A percentile compares a stretch with the other conserved stretches of the same genome.
Conservation (phyloP, 2,797 vertebrate species). For the Rhinogobio ventralis region DNA sequence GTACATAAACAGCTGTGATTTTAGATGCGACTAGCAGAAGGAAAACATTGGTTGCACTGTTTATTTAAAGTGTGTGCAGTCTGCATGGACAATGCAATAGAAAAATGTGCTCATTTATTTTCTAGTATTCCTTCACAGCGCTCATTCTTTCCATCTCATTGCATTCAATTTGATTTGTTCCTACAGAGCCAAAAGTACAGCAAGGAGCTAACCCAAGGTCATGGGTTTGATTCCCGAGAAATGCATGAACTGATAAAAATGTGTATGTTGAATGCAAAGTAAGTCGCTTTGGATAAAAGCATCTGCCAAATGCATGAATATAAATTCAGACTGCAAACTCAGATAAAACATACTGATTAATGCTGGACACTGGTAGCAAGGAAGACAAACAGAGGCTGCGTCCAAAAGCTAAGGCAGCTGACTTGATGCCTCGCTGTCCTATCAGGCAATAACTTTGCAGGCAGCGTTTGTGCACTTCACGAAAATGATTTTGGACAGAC, state of each 20-base stretch:
- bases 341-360: background rate
- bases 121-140: background rate
- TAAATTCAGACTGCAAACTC: conserved; percentile 1
- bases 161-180: background rate
- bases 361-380: background rate
- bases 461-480: background rate
- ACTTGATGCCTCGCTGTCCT: background rate
- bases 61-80: background rate
- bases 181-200: background rate
- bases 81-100: background rate
- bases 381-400: background rate
- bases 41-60: background rate
- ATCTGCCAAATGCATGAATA: background rate
- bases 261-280: background rate
- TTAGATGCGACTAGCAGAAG: background rate
- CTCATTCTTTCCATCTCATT: background rate
- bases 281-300: background rate
- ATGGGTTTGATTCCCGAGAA: background rate
- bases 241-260: background rate
- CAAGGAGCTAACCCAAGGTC: background rate
- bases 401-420: background rate
- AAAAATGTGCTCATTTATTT: background rate
- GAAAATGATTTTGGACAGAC: background rate
- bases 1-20: background rate
- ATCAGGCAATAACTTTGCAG: background rate